phyloP scores from a whole-genome alignment of 1,140 invertebrate species.

The Homalodisca vitripennis region DNA sequence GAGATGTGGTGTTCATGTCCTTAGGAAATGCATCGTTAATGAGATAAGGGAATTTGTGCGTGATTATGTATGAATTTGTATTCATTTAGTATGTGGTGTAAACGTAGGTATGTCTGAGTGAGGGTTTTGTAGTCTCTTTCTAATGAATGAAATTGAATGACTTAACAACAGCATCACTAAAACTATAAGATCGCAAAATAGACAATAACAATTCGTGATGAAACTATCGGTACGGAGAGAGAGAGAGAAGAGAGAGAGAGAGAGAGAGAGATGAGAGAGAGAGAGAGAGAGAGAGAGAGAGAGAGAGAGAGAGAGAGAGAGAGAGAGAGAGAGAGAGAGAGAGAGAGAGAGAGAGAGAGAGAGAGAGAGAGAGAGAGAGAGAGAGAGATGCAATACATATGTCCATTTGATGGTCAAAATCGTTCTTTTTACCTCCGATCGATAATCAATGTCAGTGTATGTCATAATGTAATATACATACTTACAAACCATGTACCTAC shows the following conservation, averaged over 20 bases:
- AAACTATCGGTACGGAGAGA: not conserved
- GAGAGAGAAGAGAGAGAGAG: slow-evolving; percentile 3
- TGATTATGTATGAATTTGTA: not conserved
- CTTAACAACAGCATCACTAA: not conserved
- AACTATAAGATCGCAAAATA: too few species aligned
- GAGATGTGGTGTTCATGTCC: too few species aligned
- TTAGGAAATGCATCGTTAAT: too few species aligned
- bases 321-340: slow-evolving; percentile 3
- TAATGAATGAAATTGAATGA: not conserved
- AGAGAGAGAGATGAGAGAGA: too few species aligned
- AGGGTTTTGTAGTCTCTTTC: not conserved
- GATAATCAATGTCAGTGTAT: too few species aligned
- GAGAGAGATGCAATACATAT: too few species aligned
- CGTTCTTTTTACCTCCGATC: too few species aligned
- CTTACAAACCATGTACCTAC: too few species aligned
- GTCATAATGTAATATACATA: too few species aligned
- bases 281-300: too few species aligned
- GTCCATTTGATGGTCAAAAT: too few species aligned
- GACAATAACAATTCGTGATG: not conserved
- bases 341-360: slow-evolving; percentile 3
- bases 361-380: slow-evolving; percentile 3
- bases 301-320: slow-evolving; percentile 3
- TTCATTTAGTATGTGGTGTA: not conserved
- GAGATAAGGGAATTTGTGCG: too few species aligned
- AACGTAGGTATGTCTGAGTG: not conserved